phyloP scores from a whole-genome alignment of 2,113 vertebrate genomes.

The human (Homo sapiens) region DNA sequence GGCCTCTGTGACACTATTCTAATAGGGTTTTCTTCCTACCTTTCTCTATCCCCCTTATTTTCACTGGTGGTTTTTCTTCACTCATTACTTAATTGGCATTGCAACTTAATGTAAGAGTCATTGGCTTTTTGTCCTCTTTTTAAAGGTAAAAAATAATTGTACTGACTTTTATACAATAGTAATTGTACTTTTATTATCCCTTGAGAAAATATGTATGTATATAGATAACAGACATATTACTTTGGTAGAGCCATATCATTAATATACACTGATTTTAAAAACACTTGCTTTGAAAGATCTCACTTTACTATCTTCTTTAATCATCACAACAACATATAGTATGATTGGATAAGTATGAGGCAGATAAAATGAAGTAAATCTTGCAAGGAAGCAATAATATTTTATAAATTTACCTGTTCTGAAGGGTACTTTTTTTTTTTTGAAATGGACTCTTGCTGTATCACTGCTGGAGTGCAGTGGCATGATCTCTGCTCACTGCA shows the following conservation, averaged over 20 bases:
- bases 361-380: conserved; percentile 2
- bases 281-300: background rate
- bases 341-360: background rate
- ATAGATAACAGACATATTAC: background rate
- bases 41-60: background rate
- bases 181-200: background rate
- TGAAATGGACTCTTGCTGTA: too few species aligned
- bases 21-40: background rate
- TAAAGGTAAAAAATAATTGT: background rate
- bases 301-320: background rate
- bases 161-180: background rate
- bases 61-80: background rate
- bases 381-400: background rate
- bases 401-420: background rate
- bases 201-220: background rate
- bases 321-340: background rate
- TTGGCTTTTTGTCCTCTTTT: background rate
- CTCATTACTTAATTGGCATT: background rate
- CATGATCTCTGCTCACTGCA: too few species aligned
- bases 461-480: too few species aligned
- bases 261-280: background rate
- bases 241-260: background rate
- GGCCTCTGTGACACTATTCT: background rate
- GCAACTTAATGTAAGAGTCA: background rate
- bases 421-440: background rate